These are phyloP conservation scores for Mesorhabditis spiculigera DNA, from an alignment of 2,888 invertebrate species.

Conservation along the genomic window DNA sequence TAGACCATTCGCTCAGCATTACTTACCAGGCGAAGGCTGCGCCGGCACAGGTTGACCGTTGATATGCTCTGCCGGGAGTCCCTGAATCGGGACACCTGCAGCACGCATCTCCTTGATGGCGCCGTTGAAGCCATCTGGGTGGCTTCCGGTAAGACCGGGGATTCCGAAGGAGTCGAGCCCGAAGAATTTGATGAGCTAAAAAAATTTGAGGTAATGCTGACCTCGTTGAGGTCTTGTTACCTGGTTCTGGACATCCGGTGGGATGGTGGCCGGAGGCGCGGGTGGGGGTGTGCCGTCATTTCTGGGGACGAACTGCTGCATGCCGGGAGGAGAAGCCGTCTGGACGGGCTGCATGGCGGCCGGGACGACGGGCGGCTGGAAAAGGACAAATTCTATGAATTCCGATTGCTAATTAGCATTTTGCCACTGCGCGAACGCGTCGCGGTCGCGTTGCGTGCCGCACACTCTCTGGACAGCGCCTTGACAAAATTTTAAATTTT, in stretches of 20 bases:
- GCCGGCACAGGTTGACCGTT: slow-evolving; percentile 32
- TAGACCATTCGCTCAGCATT: not conserved
- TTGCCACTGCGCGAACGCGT: too few relatives aligned
- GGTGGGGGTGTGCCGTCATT: slow-evolving; percentile 15
- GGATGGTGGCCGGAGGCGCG: slow-evolving; percentile 56
- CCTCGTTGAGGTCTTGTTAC: not conserved
- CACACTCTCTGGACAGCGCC: too few relatives aligned
- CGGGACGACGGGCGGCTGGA: slow-evolving; percentile 28
- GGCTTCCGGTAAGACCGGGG: slow-evolving; percentile 56
- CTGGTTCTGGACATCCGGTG: slow-evolving; percentile 57
- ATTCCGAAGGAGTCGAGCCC: slow-evolving; percentile 58
- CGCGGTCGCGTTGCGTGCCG: too few relatives aligned
- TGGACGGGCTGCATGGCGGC: slow-evolving; percentile 33
- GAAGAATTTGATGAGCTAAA: slow-evolving; percentile 55
- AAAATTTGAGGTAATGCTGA: not conserved
- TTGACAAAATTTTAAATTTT: too few relatives aligned
- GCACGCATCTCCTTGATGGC: slow-evolving; percentile 55
- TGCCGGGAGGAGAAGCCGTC: slow-evolving; percentile 29
- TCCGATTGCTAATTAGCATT: too few relatives aligned
- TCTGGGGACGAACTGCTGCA: slow-evolving; percentile 35
- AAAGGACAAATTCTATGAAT: too few relatives aligned
- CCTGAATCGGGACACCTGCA: slow-evolving; percentile 55
- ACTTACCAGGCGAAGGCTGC: slow-evolving; percentile 18
- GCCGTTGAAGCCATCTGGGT: slow-evolving; percentile 56
- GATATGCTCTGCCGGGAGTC: slow-evolving; percentile 45